Percentiles rank a stretch among this genome's conserved stretches.
Conservation (phyloP, 2,888 invertebrate genomes). For the Synanthedon tipuliformis region DNA sequence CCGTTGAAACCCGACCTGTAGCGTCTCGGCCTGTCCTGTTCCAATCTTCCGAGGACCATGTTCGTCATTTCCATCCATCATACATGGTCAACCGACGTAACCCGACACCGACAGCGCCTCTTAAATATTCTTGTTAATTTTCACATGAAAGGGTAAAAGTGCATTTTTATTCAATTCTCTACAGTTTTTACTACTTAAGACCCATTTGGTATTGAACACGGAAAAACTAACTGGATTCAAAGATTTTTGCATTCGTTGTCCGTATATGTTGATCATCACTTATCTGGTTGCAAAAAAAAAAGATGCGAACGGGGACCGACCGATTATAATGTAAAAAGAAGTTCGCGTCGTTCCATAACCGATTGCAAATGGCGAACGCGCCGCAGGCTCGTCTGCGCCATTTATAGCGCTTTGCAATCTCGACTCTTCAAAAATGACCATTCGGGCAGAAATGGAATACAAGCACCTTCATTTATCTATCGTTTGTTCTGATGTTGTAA, state of each 20-base stretch:
- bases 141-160: neutral
- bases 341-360: constrained; percentile 65
- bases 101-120: neutral
- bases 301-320: constrained; percentile 47
- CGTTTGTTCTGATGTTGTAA: constrained; percentile 31
- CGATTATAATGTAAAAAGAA: constrained; percentile 68
- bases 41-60: constrained; percentile 1
- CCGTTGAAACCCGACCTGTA: constrained; percentile 7
- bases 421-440: constrained; percentile 56
- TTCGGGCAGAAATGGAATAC: constrained; percentile 17
- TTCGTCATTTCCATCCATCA: constrained; percentile 20
- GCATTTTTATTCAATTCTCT: constrained; percentile 8
- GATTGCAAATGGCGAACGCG: constrained; percentile 68
- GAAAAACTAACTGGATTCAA: constrained; percentile 2
- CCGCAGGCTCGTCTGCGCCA: constrained; percentile 51
- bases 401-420: constrained; percentile 65
- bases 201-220: constrained; percentile 3
- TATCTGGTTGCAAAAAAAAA: constrained; percentile 40
- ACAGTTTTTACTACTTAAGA: neutral
- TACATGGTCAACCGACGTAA: neutral
- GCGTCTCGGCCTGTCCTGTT: constrained; percentile 2
- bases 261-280: constrained; percentile 37
- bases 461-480: constrained; percentile 41
- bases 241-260: constrained; percentile 32
- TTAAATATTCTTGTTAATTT: neutral